Base-by-base conservation (phyloP, 2,113 vertebrate species). In the Stomatorhinus ivindoensis region DNA sequence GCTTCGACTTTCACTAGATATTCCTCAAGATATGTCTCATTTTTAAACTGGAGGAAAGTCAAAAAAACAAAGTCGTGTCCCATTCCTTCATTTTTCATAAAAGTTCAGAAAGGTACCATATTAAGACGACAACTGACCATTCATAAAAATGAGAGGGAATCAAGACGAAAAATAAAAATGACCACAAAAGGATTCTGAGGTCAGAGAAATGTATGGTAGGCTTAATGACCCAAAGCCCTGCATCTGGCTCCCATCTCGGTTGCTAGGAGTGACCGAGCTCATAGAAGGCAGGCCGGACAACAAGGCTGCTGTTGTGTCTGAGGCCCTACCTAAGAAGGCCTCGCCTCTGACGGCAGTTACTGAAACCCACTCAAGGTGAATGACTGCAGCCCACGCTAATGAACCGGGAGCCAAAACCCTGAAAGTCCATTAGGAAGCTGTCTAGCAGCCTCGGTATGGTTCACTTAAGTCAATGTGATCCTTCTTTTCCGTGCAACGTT, bases 221-320 rank as follows among this genome's bases (percentile, higher is more conserved):
- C 65, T 50, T 65, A 69, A 91, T 91, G 89, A 91, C 85, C 86
- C 86, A 90, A 91, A 82, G 87, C 85, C 89, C 90, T 88, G 0
- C 48, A 86, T 93, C 90, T 86, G 76, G 80, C 92, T 90, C 90
- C 89, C 58, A 89, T 69, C 93, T 87, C 88, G 91, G 92, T 91
- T 93, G 90, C 92, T 91, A 90, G 82, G 87, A 91, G 91, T 89
- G 89, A 91, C 93, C 88, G 90, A 92, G 82, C 51, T 58, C 61
- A 80, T 87, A 80, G 87, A 87, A 58, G 86, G 53, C 58, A 89
- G 85, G 55, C 91, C 65, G 88, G 91, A 87, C 88, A 89, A 93
- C 91, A 91, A 91, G 91, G 55, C 86, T 90, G 48, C 89, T 88
- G 90, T 91, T 92, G 80, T 90, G 84, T 87, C 90, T 89, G 92